Evolutionary conservation across 2,888 invertebrate genomes (phyloP).

Genomic region (Emmelina monodactyla): DNA sequence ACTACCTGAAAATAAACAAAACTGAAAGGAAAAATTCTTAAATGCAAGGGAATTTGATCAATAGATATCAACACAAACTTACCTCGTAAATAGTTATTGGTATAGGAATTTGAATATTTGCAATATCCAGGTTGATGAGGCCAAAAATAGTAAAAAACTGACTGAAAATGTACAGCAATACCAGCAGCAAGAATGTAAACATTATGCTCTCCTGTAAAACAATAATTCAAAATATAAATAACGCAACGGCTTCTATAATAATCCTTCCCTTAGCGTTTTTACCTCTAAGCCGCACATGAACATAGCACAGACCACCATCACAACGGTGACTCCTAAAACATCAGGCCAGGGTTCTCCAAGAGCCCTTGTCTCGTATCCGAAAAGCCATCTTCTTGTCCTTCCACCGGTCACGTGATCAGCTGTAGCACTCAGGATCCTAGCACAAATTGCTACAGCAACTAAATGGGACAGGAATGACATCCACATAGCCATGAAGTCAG

Average conservation of each 20-base stretch:
- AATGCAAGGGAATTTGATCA: neutral
- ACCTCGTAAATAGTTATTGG: conserved; percentile 55
- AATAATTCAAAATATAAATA: conserved; percentile 1
- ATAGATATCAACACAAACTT: conserved; percentile 12
- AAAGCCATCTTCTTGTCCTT: conserved; percentile 66
- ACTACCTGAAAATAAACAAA: conserved; percentile 41
- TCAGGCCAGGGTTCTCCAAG: conserved; percentile 72
- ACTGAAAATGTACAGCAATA: conserved; percentile 50
- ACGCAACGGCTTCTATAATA: neutral
- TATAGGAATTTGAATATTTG: conserved; percentile 51
- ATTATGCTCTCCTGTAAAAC: conserved; percentile 55
- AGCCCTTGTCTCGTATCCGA: conserved; percentile 65
- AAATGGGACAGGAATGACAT: conserved; percentile 65
- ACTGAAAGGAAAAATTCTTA: neutral
- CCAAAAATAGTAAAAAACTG: conserved; percentile 58
- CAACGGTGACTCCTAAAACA: conserved; percentile 67
- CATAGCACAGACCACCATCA: conserved; percentile 67
- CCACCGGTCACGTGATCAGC: conserved; percentile 70
- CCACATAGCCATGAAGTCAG: conserved; percentile 69
- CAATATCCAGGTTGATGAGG: conserved; percentile 50
- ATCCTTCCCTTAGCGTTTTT: conserved; percentile 9
- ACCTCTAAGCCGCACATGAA: conserved; percentile 73
- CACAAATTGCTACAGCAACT: conserved; percentile 69
- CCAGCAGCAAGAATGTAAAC: conserved; percentile 50
- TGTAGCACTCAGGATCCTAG: conserved; percentile 68